These are phyloP conservation scores for Spinus olivaceus DNA, from an alignment of 2,797 vertebrate genomes.

Conservation along the genomic window DNA sequence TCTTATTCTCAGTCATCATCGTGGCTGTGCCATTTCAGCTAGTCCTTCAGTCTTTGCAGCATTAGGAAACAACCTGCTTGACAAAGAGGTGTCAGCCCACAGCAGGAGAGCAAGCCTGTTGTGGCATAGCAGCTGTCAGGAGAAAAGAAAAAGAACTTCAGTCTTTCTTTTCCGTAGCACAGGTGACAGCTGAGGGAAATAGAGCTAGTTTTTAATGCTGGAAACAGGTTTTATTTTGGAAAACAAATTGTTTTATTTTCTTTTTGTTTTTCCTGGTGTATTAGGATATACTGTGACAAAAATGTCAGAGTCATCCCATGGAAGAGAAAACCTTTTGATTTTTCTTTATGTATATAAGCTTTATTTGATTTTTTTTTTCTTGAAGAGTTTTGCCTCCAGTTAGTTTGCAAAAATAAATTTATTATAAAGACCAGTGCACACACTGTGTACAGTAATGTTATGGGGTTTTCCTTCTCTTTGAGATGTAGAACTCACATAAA, in stretches of 20 bases:
- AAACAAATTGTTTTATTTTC: neutral
- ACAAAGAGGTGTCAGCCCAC: conserved; percentile 5
- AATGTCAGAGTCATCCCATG: neutral
- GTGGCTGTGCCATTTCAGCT: neutral
- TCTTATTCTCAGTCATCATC: neutral
- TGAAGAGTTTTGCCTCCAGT: neutral
- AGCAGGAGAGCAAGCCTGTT: neutral
- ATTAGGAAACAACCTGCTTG: neutral
- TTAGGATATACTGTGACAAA: neutral
- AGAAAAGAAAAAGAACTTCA: neutral
- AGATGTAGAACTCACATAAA: neutral
- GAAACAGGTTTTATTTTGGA: neutral
- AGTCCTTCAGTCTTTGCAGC: neutral
- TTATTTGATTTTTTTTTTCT: neutral
- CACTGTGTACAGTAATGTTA: neutral
- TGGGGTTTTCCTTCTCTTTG: neutral
- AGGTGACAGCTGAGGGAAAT: conserved; percentile 4
- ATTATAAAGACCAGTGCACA: neutral
- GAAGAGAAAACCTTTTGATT: neutral
- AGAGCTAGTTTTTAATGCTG: neutral
- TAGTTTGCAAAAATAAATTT: neutral
- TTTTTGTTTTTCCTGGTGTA: neutral
- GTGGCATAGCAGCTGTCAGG: conserved; percentile 20
- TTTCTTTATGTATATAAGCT: neutral
- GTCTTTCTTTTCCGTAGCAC: neutral